phyloP scores from a whole-genome alignment of 2,888 invertebrate genomes.

The Aporophyla lueneburgensis region DNA sequence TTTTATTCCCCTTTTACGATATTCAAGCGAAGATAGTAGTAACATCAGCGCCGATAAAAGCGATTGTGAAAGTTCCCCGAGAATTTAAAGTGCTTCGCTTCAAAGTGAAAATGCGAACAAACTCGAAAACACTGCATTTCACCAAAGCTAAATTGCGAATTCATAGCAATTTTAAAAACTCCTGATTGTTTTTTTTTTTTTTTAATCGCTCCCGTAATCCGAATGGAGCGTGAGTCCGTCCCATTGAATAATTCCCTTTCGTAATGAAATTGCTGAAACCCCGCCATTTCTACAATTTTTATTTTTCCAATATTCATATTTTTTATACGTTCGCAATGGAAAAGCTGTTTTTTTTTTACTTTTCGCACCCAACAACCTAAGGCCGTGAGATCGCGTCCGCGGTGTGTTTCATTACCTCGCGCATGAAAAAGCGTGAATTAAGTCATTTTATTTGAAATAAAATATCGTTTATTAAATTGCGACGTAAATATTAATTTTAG shows the following conservation, averaged over 20 bases:
- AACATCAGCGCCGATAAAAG: conserved; percentile 22
- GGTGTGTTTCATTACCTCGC: conserved; percentile 31
- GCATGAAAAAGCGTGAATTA: conserved; percentile 8
- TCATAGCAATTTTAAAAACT: conserved; percentile 51
- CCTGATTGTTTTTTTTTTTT: conserved; percentile 49
- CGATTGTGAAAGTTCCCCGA: conserved; percentile 35
- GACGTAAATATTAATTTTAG: background rate
- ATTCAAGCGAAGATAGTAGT: conserved; percentile 12
- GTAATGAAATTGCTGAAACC: conserved; percentile 68
- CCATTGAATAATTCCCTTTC: conserved; percentile 70
- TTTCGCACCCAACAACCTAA: background rate
- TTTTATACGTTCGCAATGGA: conserved; percentile 29
- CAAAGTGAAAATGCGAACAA: conserved; percentile 34
- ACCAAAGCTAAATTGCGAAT: conserved; percentile 44
- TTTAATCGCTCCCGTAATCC: conserved; percentile 57
- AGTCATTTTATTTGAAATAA: conserved; percentile 14
- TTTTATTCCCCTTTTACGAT: conserved; percentile 20
- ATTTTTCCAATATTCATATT: conserved; percentile 49
- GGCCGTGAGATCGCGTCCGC: conserved; percentile 32
- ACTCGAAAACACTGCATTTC: conserved; percentile 39
- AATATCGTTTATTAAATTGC: conserved; percentile 16
- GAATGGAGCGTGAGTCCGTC: conserved; percentile 59
- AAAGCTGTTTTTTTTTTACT: conserved; percentile 23
- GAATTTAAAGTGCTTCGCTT: conserved; percentile 19
- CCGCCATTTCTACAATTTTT: conserved; percentile 34